Base-by-base conservation (phyloP, 2,888 invertebrate genomes). In the Sinhomidia bicolor region DNA sequence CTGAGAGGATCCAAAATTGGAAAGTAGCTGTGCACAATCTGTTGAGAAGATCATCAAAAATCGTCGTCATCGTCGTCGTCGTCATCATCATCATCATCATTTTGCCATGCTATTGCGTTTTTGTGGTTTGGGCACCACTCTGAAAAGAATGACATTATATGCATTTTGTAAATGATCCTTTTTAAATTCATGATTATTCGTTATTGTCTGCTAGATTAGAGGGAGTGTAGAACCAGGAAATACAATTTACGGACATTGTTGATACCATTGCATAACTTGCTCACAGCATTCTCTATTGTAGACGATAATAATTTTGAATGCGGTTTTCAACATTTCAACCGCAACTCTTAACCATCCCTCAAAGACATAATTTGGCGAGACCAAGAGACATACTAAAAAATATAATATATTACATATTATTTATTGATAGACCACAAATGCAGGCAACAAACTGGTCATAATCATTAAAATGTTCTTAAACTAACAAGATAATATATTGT, bases 251-350 rank as follows among this genome's bases (percentile, higher is more conserved):
- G 81, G 81, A 65, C 81, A 62, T 76, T 60, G 76, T 44, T 60
- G 78, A 74, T 74, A 60, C 60, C 74, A 84, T 84, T 84, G 74
- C 84, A 84, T 84, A 71, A 83, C 51, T 26, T 57, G 29, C 17
- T 36, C 26, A 76, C 44, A 23, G 17, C 47, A 54, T 51, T 54
- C 14, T 62, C 44, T 44, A 80, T 80, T 80, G 62, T 80, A 29
- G 32, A 14, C 41, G n/a, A 57, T 26, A 41, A 12, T 36, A 36
- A 5, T 36, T 41, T 74, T 47, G 29, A 74, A 47, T 80, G 80
- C 60, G 80, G 80, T 80, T 80, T 60, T 79, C 54, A 79, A 79
- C 32, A 57, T 79, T 79, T 62, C 80, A 80, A 62, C 80, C 80
- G 29, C 62, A 41, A 57, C 51, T 29, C 47, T 74, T 29, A 78